Percentiles rank a stretch among this genome's conserved stretches.
Evolutionary conservation across 2,797 vertebrate genomes (phyloP).

Genomic region (Gadopsis marmoratus): DNA sequence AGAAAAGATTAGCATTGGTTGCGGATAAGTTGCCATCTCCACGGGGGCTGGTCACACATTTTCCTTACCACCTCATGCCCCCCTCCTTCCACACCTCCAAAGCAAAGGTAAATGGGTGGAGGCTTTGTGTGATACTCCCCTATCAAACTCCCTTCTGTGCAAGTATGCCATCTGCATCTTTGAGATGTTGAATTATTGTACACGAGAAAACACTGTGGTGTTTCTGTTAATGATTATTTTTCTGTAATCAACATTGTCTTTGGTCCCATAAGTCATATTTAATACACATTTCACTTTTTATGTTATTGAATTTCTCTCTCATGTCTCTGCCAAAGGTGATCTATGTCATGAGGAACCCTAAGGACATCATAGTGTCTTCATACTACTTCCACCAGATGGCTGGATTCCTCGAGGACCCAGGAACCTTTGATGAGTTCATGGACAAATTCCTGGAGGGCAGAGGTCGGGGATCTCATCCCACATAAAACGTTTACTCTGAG

Average conservation of each 20-base stretch:
- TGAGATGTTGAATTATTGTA: background rate
- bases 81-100: constrained; percentile 83
- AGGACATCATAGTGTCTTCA: constrained; percentile 88
- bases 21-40: constrained; percentile 77
- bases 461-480: constrained; percentile 69
- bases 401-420: constrained; percentile 86
- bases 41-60: constrained; percentile 87
- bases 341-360: constrained; percentile 89
- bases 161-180: background rate
- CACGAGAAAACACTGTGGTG: background rate
- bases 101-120: constrained; percentile 85
- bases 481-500: background rate
- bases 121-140: background rate
- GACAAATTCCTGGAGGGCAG: constrained; percentile 80
- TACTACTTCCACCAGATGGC: constrained; percentile 90
- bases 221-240: background rate
- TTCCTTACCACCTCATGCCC: constrained; percentile 86
- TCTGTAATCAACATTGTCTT: background rate
- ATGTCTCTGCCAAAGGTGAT: constrained; percentile 78
- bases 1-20: constrained; percentile 62
- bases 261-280: background rate
- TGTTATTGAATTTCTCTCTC: background rate
- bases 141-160: fast-evolving
- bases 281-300: fast-evolving
- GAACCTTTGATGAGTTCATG: constrained; percentile 88